Evolutionary conservation across 2,888 invertebrate species (phyloP).

Genomic region (Drosophila niveifrons): DNA sequence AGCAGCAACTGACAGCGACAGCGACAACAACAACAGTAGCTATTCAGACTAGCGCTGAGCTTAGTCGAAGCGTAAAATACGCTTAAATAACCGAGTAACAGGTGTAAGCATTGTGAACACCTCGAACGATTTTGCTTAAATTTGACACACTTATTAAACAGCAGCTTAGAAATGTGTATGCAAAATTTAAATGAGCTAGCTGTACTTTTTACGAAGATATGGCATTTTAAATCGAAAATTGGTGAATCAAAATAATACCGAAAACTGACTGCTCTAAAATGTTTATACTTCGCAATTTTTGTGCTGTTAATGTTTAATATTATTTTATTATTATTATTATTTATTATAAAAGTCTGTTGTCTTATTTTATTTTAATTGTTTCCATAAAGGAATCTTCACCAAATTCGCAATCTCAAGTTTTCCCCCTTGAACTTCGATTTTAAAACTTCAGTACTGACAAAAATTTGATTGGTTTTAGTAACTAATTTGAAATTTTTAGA

Average conservation of each 20-base stretch:
- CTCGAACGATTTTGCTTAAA: constrained; percentile 7
- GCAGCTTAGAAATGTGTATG: rapidly evolving
- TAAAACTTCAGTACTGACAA: too few relatives aligned
- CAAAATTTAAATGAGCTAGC: background rate
- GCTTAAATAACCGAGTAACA: constrained; percentile 12
- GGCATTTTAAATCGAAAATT: background rate
- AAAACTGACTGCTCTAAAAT: background rate
- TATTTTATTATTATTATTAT: too few relatives aligned
- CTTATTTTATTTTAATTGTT: too few relatives aligned
- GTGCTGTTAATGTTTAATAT: background rate
- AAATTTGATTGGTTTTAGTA: too few relatives aligned
- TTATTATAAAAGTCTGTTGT: too few relatives aligned
- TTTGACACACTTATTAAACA: background rate
- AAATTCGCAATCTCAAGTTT: too few relatives aligned
- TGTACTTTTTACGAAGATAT: background rate
- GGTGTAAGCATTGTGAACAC: background rate
- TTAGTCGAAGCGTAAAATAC: constrained; percentile 40
- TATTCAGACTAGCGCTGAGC: constrained; percentile 13
- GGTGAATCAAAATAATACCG: background rate
- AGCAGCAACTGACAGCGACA: constrained; percentile 26
- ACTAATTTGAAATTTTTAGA: too few relatives aligned
- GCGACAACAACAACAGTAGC: constrained; percentile 13
- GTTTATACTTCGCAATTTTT: background rate
- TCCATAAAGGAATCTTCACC: too few relatives aligned
- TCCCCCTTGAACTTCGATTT: too few relatives aligned